Percentiles rank a stretch among this genome's conserved stretches.
phyloP scores from a whole-genome alignment of 2,113 vertebrate species.

The Eretmochelys imbricata region DNA sequence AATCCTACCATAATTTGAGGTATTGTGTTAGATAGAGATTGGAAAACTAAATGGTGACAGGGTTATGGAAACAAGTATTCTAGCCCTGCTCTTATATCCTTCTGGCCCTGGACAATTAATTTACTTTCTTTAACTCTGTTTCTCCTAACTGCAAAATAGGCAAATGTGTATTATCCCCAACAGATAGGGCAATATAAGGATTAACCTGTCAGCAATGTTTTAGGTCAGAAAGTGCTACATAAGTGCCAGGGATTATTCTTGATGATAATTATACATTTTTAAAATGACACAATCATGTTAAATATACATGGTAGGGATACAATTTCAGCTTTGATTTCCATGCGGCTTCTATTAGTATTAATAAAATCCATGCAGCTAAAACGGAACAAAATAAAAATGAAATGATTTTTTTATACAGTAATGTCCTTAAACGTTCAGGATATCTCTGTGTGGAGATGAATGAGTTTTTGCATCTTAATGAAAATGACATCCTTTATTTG shows the following conservation, averaged over 20 bases:
- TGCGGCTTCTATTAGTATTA: not conserved
- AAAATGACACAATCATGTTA: not conserved
- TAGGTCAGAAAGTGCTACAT: fast-evolving
- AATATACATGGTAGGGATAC: not conserved
- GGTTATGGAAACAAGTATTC: not conserved
- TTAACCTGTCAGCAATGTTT: not conserved
- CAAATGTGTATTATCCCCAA: not conserved
- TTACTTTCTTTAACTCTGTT: not conserved
- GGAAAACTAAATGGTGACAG: not conserved
- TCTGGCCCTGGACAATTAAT: not conserved
- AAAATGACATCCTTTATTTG: constrained; percentile 1
- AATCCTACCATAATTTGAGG: not conserved
- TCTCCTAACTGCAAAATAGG: not conserved
- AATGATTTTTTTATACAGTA: not conserved
- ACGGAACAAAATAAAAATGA: not conserved
- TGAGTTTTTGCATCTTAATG: not conserved
- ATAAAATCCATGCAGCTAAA: not conserved
- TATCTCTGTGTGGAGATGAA: not conserved
- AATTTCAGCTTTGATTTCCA: not conserved
- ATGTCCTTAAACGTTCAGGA: not conserved
- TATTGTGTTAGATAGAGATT: not conserved
- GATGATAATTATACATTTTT: not conserved
- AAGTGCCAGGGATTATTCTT: not conserved
- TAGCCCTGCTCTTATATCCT: not conserved
- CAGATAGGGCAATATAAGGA: not conserved